phyloP scores from a whole-genome alignment of 2,888 invertebrate species.

The Odontomyia ornata region DNA sequence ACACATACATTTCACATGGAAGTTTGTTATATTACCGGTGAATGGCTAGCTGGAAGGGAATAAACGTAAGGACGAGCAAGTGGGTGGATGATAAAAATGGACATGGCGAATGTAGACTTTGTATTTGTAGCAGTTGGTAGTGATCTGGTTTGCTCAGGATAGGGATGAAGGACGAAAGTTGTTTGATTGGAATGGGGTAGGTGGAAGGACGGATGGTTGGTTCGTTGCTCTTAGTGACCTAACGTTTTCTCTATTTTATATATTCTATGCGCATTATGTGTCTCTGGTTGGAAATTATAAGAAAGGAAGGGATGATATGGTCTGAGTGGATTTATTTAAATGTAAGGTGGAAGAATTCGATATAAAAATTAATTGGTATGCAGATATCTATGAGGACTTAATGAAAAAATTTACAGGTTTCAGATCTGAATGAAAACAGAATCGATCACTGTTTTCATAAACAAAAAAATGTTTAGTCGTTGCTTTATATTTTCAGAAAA shows the following conservation, averaged over 20 bases:
- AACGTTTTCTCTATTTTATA: slow-evolving; percentile 17
- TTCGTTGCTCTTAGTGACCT: slow-evolving; percentile 27
- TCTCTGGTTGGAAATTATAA: not conserved
- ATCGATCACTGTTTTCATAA: too few relatives aligned
- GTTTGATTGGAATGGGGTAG: not conserved
- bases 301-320: not conserved
- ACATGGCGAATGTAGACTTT: slow-evolving; percentile 12
- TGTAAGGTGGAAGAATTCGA: not conserved
- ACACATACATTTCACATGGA: not conserved
- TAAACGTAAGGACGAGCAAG: too few relatives aligned
- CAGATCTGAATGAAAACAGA: too few relatives aligned
- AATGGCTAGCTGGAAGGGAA: too few relatives aligned
- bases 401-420: too few relatives aligned
- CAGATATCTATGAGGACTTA: too few relatives aligned
- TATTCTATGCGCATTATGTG: slow-evolving; percentile 24
- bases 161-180: not conserved
- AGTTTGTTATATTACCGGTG: not conserved
- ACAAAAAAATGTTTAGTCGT: too few relatives aligned
- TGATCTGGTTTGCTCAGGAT: not conserved
- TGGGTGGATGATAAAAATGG: slow-evolving; percentile 7
- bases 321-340: not conserved
- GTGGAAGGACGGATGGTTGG: not conserved
- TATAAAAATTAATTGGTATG: too few relatives aligned
- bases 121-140: not conserved
- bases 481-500: too few relatives aligned